Conservation (phyloP, 2,113 vertebrate genomes). For the Daboia siamensis region DNA sequence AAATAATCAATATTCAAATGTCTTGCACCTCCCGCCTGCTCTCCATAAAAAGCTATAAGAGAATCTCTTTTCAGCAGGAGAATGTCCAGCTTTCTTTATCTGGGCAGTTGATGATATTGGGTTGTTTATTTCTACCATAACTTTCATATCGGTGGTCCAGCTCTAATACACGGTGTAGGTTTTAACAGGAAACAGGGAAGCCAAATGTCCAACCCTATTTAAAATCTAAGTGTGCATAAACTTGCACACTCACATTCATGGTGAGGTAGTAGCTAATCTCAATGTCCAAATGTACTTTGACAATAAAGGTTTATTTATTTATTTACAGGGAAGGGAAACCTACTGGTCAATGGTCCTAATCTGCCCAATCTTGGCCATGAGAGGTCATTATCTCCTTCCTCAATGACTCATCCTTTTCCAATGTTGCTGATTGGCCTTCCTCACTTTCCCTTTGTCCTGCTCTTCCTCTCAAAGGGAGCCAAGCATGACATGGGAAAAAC, state of each 20-base stretch:
- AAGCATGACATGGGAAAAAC: background rate
- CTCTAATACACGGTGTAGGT: background rate
- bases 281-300: too few relatives aligned
- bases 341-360: background rate
- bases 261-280: too few relatives aligned
- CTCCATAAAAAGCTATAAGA: background rate
- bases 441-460: background rate
- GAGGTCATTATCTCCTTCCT: background rate
- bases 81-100: background rate
- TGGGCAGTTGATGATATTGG: background rate
- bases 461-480: background rate
- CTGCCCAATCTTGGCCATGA: background rate
- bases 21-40: background rate
- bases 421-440: background rate
- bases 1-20: background rate
- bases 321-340: background rate
- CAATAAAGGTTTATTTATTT: too few relatives aligned
- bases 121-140: background rate
- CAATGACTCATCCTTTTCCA: background rate
- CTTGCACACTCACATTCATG: background rate
- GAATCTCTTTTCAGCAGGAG: background rate
- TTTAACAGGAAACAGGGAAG: background rate
- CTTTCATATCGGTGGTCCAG: background rate
- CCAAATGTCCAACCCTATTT: background rate
- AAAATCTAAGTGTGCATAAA: background rate